Base-by-base conservation (phyloP, 2,888 invertebrate species). In the Philonicus albiceps region DNA sequence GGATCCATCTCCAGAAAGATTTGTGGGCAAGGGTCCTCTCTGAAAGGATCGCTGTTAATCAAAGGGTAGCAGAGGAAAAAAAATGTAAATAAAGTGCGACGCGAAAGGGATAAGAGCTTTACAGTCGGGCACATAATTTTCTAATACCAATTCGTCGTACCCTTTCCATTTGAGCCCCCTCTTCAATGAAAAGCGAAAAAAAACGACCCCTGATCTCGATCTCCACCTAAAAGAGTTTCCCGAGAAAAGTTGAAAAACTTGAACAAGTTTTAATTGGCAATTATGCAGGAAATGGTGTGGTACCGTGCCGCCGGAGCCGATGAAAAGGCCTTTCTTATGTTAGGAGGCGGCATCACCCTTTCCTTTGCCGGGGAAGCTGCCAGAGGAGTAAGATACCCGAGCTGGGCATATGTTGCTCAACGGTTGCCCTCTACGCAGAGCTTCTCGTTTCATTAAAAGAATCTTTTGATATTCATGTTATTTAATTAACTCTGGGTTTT, bases 191-290 rank as follows among this genome's bases (percentile, higher is more conserved):
- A 40, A 22, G 40, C 76, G 40, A 22, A 11, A 76, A 76, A 37
- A 40, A 34, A 13, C 19, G 31, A 76, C 64, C 22, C 22, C 27
- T 27, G 13, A 8, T 64, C 64, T 22, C 64, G 13, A 8, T 64
- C 64, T 22, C 11, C 19, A 3, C 7, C 27, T 64, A 49, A 49
- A 49, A 27, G 64, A 64, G 64, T 64, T 27, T n/a, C 40, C 40
- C 16, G 40, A 34, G 40, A 22, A 74, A 34, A 76, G 34, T 37
- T 76, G n/a, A 40, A 40, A 37, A 76, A 19, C 76, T 76, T 40
- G 34, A 40, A 40, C 37, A 76, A 76, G 40, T 76, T 76, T 76
- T 76, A 76, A 76, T 76, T 76, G 76, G 76, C 76, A 76, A 76
- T 76, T 76, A 76, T 40, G 40, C 40, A 40, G 76, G 37, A 37